Evolutionary conservation across 2,113 vertebrate species (phyloP).

Genomic region (Sylvietta virens): DNA sequence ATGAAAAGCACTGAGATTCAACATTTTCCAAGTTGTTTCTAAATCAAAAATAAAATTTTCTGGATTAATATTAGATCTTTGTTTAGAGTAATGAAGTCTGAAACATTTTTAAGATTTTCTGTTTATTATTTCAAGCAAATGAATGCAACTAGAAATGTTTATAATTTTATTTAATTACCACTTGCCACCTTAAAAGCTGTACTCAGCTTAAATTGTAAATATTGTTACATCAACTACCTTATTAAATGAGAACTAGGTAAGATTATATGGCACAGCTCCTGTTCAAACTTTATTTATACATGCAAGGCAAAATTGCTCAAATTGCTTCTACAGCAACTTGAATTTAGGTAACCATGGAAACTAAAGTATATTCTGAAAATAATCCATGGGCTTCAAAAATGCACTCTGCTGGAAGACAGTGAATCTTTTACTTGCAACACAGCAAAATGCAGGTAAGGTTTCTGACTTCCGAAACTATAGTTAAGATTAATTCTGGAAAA

Average conservation of each 20-base stretch:
- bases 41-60: background rate
- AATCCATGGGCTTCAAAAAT: conserved; percentile 12
- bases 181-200: background rate
- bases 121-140: background rate
- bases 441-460: background rate
- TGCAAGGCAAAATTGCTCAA: conserved; percentile 17
- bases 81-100: background rate
- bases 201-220: background rate
- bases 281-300: conserved; percentile 31
- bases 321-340: conserved; percentile 18
- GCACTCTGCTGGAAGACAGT: background rate
- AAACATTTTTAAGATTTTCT: background rate
- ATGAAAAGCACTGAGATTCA: background rate
- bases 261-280: background rate
- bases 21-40: background rate
- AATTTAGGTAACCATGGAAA: conserved; percentile 58
- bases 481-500: background rate
- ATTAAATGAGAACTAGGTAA: background rate
- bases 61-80: background rate
- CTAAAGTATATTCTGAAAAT: conserved; percentile 50
- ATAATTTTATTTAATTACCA: background rate
- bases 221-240: background rate
- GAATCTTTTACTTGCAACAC: background rate
- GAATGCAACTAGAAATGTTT: background rate
- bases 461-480: background rate